phyloP scores from a whole-genome alignment of 2,888 invertebrate species.

The Argyra leucocephala region DNA sequence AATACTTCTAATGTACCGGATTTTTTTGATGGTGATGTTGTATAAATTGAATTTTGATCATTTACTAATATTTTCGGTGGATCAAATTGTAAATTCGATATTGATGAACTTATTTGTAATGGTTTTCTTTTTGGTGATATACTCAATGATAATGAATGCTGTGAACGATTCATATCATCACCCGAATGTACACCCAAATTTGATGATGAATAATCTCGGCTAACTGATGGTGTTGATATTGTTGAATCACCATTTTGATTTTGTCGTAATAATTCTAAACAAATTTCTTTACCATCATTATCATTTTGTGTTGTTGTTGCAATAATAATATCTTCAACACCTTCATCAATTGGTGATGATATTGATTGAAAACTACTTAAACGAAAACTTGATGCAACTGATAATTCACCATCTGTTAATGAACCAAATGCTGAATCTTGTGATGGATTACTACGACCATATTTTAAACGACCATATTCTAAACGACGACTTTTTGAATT shows the following conservation, averaged over 20 bases:
- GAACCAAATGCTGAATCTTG: slow-evolving; percentile 44
- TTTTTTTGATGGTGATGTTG: slow-evolving; percentile 43
- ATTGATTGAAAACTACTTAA: slow-evolving; percentile 43
- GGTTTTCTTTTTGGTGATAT: slow-evolving; percentile 40
- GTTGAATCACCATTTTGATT: slow-evolving; percentile 35
- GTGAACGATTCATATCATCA: slow-evolving; percentile 14
- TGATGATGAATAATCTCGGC: slow-evolving; percentile 31
- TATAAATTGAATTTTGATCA: slow-evolving; percentile 43
- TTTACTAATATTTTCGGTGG: slow-evolving; percentile 44
- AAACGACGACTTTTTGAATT: slow-evolving; percentile 43
- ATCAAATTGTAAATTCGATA: slow-evolving; percentile 36
- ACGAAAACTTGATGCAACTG: slow-evolving; percentile 42
- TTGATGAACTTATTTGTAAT: slow-evolving; percentile 30
- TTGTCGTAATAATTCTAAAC: slow-evolving; percentile 30
- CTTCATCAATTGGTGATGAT: slow-evolving; percentile 43
- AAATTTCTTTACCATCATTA: slow-evolving; percentile 37
- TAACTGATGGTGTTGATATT: slow-evolving; percentile 40
- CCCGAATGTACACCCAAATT: slow-evolving; percentile 3
- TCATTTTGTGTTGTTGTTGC: slow-evolving; percentile 30
- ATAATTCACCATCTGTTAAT: slow-evolving; percentile 42
- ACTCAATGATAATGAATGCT: slow-evolving; percentile 38
- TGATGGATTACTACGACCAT: slow-evolving; percentile 43
- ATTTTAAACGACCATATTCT: slow-evolving; percentile 43
- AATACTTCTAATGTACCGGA: slow-evolving; percentile 43
- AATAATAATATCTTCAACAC: slow-evolving; percentile 42